A percentile compares a stretch with the other conserved stretches of the same genome.
Evolutionary conservation across 2,888 invertebrate species (phyloP).

Genomic region (Linnaemya vulpina): DNA sequence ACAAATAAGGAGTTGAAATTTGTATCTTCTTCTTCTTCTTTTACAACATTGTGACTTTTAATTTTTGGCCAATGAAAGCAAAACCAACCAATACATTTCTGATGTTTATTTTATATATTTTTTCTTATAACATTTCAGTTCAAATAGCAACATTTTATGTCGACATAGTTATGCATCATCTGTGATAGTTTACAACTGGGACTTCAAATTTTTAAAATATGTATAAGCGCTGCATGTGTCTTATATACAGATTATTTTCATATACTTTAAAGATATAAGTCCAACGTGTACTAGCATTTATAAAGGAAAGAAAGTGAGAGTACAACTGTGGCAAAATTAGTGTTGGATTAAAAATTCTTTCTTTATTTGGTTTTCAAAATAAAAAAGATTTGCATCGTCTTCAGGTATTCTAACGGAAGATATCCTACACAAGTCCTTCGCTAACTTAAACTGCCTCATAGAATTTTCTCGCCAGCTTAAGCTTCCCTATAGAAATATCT

Average conservation of each 20-base stretch:
- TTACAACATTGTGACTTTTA: constrained; percentile 6
- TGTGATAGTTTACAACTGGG: background rate
- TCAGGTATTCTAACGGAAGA: background rate
- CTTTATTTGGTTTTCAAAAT: too few relatives aligned
- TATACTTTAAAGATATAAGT: background rate
- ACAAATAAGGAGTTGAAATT: constrained; percentile 40
- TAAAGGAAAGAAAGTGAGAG: too few relatives aligned
- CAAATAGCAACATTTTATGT: background rate
- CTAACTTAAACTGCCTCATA: background rate
- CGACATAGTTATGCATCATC: too few relatives aligned
- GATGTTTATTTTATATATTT: background rate
- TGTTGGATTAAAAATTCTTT: too few relatives aligned
- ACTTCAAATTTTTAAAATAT: background rate
- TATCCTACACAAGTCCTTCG: background rate
- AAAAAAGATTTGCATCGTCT: too few relatives aligned
- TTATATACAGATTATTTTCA: background rate
- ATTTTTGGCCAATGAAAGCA: constrained; percentile 48
- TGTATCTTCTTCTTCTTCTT: constrained; percentile 48
- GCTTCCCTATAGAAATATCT: background rate
- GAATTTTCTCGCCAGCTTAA: background rate
- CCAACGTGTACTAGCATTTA: too few relatives aligned
- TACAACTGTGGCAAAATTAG: too few relatives aligned
- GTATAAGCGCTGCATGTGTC: background rate
- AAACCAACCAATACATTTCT: constrained; percentile 26
- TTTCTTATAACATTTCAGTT: background rate